phyloP scores from a whole-genome alignment of 2,888 invertebrate genomes.

The Aplocera efformata region DNA sequence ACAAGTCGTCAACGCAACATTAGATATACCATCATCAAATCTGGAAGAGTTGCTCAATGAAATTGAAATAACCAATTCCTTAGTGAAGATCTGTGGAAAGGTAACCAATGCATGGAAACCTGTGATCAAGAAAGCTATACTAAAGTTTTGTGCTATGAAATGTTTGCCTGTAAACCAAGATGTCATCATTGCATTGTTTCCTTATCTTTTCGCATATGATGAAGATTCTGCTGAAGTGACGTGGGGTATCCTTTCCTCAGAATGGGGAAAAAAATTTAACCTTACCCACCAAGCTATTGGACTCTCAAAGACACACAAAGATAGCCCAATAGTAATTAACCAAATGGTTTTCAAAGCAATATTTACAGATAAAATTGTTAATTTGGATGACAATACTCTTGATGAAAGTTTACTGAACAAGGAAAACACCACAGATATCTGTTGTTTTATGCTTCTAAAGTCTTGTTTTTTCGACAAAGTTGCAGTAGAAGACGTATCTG shows the following conservation, averaged over 20 bases:
- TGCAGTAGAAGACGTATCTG: conserved; percentile 54
- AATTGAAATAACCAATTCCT: conserved; percentile 62
- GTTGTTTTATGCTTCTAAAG: conserved; percentile 66
- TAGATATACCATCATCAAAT: conserved; percentile 63
- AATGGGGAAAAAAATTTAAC: conserved; percentile 59
- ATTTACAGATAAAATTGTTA: conserved; percentile 45
- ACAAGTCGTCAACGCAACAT: conserved; percentile 79
- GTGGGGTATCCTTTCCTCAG: conserved; percentile 54
- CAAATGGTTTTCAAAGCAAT: conserved; percentile 37
- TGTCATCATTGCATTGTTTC: conserved; percentile 80
- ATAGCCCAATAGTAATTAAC: conserved; percentile 44
- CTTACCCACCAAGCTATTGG: conserved; percentile 37
- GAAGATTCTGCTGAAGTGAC: conserved; percentile 46
- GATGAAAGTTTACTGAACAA: conserved; percentile 51
- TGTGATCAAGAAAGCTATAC: conserved; percentile 60
- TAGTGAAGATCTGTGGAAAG: conserved; percentile 76
- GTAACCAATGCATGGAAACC: conserved; percentile 58
- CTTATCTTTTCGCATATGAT: conserved; percentile 81
- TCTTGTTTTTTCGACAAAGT: conserved; percentile 60
- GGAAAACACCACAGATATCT: conserved; percentile 51
- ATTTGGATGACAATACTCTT: conserved; percentile 46
- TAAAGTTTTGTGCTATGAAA: conserved; percentile 67
- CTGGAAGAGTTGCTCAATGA: conserved; percentile 66
- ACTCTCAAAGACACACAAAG: conserved; percentile 30
- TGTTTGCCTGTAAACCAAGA: conserved; percentile 75